Percentiles rank a stretch among this genome's conserved stretches.
Conservation (phyloP, 2,113 vertebrate genomes). For the Myotis yumanensis region DNA sequence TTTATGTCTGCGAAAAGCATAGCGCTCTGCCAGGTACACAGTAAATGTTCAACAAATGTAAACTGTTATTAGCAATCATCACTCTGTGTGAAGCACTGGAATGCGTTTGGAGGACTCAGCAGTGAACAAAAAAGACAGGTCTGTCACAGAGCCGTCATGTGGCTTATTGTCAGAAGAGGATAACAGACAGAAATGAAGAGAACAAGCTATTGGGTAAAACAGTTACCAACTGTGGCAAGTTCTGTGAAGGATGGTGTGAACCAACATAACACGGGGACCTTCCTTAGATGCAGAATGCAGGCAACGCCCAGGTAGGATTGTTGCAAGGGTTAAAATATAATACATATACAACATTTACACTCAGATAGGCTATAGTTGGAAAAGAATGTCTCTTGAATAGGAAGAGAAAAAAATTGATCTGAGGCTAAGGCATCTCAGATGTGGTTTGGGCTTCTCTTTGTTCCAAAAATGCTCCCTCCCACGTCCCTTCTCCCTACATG, state of each 20-base stretch:
- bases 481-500: neutral
- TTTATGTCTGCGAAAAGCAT: neutral
- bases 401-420: neutral
- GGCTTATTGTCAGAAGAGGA: neutral
- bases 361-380: neutral
- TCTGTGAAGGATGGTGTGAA: neutral
- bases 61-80: neutral
- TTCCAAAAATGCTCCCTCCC: conserved; percentile 36
- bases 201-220: neutral
- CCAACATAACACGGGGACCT: neutral
- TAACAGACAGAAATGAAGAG: neutral
- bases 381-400: conserved; percentile 53
- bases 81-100: neutral
- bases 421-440: neutral
- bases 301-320: neutral
- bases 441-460: conserved; percentile 23
- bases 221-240: neutral
- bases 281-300: neutral
- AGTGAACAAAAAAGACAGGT: neutral
- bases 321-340: neutral
- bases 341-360: neutral
- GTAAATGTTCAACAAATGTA: neutral
- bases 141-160: neutral
- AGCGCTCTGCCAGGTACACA: neutral
- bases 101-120: neutral